These are phyloP conservation scores for Mus caroli DNA, from an alignment of 2,797 vertebrate species.

Conservation along the genomic window DNA sequence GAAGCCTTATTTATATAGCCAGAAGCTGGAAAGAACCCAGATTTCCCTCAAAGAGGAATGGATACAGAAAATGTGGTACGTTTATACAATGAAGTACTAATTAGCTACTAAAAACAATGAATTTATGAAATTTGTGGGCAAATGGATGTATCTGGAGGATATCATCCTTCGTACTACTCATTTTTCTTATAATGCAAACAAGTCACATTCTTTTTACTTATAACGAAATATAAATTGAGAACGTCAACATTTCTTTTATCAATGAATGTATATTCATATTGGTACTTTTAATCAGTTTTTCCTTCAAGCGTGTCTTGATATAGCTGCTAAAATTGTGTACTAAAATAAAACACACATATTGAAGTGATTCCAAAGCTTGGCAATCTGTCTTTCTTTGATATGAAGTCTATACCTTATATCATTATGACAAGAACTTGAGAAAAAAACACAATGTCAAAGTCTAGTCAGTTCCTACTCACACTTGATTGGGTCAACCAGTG, in stretches of 20 bases:
- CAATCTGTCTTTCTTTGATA: neutral
- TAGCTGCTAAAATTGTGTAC: neutral
- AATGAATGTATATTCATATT: neutral
- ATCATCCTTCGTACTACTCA: no score
- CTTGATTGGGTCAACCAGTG: neutral
- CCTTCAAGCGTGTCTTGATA: neutral
- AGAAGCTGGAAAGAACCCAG: no score
- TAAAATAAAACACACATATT: neutral
- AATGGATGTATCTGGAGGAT: no score
- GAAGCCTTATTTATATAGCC: no score
- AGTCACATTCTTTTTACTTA: neutral
- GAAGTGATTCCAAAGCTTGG: neutral
- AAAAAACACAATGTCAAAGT: rapidly evolving
- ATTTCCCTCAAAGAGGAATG: no score
- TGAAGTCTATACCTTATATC: neutral
- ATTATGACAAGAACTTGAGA: neutral
- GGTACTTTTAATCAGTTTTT: neutral
- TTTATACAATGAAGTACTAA: no score
- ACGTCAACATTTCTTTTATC: neutral
- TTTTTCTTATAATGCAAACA: neutral
- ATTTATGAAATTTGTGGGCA: no score
- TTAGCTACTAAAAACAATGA: no score
- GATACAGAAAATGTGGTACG: no score
- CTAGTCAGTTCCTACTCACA: neutral
- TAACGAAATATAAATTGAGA: neutral